Evolutionary conservation across 2,797 vertebrate species (phyloP), one percentile per base, ranked within the genome.

Genomic region (Acanthopagrus latus): DNA sequence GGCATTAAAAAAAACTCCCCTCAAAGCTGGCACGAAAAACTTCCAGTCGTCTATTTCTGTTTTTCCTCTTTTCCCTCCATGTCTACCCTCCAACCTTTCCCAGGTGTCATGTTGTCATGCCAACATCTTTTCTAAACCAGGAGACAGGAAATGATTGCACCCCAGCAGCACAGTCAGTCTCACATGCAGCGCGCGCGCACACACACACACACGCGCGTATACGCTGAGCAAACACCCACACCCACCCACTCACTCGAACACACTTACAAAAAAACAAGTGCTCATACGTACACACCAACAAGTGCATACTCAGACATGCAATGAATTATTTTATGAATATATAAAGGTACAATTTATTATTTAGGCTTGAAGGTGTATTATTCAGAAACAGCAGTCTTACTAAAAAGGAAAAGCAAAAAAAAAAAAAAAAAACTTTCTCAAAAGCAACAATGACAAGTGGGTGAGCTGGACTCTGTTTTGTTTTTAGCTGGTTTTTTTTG

Each of bases 51-150:
- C 81, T 88, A 87, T 90, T 87, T 87, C 47, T 51, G 71, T 71
- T 84, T 89, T 74, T 25, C 69, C 64, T 87, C 33, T 74, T 73
- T 85, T 76, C 64, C 21, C 67, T 81, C 60, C 60, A 59, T 85
- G 71, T 86, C 78, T 84, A 71, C 64, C 84, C 77, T 86, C 51
- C 80, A 81, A 79, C 71, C 74, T 64, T 69, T 89, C 84, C 86
- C 80, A 74, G 64, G 80, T 88, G 81, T 91, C 88, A 90, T 81
- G 86, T 91, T 88, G 89, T 92, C 86, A 91, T 91, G 91, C 83
- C 90, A 90, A 92, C 87, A 80, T 77, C 69, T 80, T 77, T 83
- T 85, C 75, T 78, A 64, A 83, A 80, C 81, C 78, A 83, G 71
- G 71, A 89, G 87, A 89, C 86, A 83, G 80, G 74, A 90, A 85